Evolutionary conservation across 2,888 invertebrate genomes (phyloP).

Genomic region (Napeogenes sylphis): DNA sequence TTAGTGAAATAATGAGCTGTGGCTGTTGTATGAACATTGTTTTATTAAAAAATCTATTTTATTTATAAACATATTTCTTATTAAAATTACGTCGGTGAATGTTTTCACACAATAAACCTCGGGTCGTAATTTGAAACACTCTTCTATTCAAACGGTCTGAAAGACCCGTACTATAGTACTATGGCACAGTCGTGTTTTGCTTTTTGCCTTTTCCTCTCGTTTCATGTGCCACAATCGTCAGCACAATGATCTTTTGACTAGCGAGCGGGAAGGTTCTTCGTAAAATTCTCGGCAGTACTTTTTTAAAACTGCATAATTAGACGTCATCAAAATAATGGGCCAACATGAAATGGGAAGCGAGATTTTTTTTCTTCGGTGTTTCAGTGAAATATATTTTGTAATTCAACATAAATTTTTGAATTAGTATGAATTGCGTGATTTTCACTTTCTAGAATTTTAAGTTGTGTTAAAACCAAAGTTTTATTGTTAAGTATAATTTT

Average conservation of each 20-base stretch:
- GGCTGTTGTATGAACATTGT: no score
- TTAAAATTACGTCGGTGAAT: slow-evolving; percentile 29
- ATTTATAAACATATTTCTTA: neutral
- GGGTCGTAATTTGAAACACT: slow-evolving; percentile 55
- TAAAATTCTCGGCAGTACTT: slow-evolving; percentile 43
- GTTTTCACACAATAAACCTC: slow-evolving; percentile 51
- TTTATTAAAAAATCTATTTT: neutral
- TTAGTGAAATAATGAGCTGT: no score
- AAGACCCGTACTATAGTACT: slow-evolving; percentile 46
- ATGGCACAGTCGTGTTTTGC: slow-evolving; percentile 42
- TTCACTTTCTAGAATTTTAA: no score
- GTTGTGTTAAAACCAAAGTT: no score
- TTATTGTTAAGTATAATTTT: no score
- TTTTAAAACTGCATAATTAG: slow-evolving; percentile 54
- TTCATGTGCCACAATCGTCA: slow-evolving; percentile 54
- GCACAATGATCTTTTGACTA: slow-evolving; percentile 70
- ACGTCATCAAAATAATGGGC: slow-evolving; percentile 38
- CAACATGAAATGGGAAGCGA: slow-evolving; percentile 14
- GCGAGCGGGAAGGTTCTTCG: slow-evolving; percentile 47
- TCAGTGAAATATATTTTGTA: neutral
- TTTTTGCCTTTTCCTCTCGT: slow-evolving; percentile 42
- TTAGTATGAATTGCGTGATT: no score
- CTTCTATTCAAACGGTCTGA: slow-evolving; percentile 48
- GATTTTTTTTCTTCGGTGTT: slow-evolving; percentile 20
- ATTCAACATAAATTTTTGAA: no score